Evolutionary conservation across 2,888 invertebrate genomes (phyloP).

Genomic region (Arge pagana): DNA sequence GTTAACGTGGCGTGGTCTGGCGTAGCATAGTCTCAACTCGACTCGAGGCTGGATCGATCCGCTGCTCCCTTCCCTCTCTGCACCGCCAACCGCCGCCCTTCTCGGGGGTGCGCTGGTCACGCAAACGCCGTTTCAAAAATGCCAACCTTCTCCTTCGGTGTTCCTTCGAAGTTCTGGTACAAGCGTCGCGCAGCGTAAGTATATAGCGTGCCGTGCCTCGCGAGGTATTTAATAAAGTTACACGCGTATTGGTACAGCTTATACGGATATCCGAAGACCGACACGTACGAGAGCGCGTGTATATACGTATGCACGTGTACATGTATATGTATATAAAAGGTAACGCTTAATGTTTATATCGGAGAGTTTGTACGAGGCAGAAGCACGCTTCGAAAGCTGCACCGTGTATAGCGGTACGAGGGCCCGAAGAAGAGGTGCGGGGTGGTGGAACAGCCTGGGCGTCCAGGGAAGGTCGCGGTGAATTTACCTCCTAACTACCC

Average conservation of each 20-base stretch:
- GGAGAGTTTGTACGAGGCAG: too few species aligned
- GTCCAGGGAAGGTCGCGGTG: conserved; percentile 9
- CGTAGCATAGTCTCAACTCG: conserved; percentile 2
- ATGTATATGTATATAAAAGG: not conserved
- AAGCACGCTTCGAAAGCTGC: too few species aligned
- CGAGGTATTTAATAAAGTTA: not conserved
- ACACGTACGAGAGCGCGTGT: not conserved
- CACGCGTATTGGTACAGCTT: too few species aligned
- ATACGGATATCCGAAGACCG: too few species aligned
- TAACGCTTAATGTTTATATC: not conserved
- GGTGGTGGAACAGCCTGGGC: not conserved
- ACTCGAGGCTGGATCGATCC: conserved; percentile 53
- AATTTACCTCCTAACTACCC: conserved; percentile 20
- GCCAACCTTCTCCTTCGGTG: not conserved
- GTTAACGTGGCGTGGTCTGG: not conserved
- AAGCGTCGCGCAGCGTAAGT: not conserved
- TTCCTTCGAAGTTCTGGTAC: not conserved
- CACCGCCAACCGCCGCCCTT: conserved; percentile 32
- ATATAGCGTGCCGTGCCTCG: not conserved
- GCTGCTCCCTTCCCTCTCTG: conserved; percentile 39
- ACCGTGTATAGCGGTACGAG: not conserved
- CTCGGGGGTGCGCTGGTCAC: conserved; percentile 17
- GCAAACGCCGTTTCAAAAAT: conserved; percentile 16
- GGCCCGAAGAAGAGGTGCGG: not conserved
- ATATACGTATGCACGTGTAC: not conserved